Percentiles rank a stretch among this genome's conserved stretches.
These are phyloP conservation scores for Fistularia commersonii DNA, from an alignment of 2,797 vertebrate species.

Conservation along the genomic window DNA sequence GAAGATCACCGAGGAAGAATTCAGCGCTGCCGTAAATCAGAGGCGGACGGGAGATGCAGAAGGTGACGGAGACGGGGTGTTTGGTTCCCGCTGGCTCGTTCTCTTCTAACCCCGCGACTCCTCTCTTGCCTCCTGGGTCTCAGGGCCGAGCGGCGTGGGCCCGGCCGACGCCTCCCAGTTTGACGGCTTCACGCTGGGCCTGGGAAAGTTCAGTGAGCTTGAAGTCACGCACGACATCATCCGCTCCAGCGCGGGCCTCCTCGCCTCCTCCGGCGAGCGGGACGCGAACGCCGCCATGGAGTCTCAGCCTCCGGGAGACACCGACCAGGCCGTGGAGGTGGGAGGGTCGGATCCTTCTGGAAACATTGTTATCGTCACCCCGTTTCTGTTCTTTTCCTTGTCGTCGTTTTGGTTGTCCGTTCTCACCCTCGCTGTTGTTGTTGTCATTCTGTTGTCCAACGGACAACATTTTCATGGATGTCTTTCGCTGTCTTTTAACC, in stretches of 20 bases:
- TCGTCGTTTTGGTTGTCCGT: no score
- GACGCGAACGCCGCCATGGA: slow-evolving; percentile 45
- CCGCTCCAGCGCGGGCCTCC: slow-evolving; percentile 64
- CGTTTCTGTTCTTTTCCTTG: no score
- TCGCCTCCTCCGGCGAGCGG: slow-evolving; percentile 42
- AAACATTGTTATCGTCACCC: no score
- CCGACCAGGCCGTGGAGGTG: slow-evolving; percentile 1
- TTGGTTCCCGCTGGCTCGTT: no score
- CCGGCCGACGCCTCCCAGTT: slow-evolving; percentile 22
- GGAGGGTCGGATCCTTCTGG: no score
- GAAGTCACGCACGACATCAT: slow-evolving; percentile 60
- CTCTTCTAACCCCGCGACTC: not conserved
- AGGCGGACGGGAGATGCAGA: slow-evolving; percentile 39
- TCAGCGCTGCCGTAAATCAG: slow-evolving; percentile 64
- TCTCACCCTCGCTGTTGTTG: no score
- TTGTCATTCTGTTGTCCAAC: no score
- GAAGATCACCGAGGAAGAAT: slow-evolving; percentile 64
- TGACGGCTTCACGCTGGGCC: slow-evolving; percentile 62
- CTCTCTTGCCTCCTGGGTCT: not conserved
- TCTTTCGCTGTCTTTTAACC: no score
- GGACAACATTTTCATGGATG: no score
- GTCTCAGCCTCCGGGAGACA: slow-evolving; percentile 38
- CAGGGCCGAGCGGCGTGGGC: slow-evolving; percentile 14
- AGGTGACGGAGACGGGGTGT: not conserved
- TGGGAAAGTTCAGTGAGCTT: slow-evolving; percentile 50